Evolutionary conservation across 2,113 vertebrate species (phyloP).

Genomic region (Coreoperca whiteheadi): DNA sequence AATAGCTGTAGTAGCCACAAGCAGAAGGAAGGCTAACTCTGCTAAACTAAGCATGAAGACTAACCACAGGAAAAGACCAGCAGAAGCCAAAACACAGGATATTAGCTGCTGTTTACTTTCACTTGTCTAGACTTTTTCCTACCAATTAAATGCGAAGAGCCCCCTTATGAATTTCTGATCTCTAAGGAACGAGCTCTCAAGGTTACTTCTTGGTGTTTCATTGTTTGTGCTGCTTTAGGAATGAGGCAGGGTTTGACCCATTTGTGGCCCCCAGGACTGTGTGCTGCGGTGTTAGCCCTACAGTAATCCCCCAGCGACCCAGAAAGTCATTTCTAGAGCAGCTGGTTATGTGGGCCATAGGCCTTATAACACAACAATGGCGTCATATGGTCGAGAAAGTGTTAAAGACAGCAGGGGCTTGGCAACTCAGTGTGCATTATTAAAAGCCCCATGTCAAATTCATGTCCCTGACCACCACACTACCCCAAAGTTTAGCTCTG

Average conservation of each 20-base stretch:
- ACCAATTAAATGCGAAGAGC: slow-evolving; percentile 57
- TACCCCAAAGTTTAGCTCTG: not conserved
- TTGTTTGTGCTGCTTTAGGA: slow-evolving; percentile 27
- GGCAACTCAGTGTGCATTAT: slow-evolving; percentile 25
- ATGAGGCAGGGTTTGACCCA: slow-evolving; percentile 58
- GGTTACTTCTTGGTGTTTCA: slow-evolving; percentile 22
- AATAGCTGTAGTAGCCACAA: slow-evolving; percentile 31
- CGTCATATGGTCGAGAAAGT: slow-evolving; percentile 58
- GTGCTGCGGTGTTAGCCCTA: slow-evolving; percentile 30
- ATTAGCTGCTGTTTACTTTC: slow-evolving; percentile 66
- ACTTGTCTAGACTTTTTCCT: slow-evolving; percentile 61
- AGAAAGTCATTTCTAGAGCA: slow-evolving; percentile 74
- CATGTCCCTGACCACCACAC: not conserved
- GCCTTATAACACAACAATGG: slow-evolving; percentile 59
- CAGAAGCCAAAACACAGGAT: slow-evolving; percentile 73
- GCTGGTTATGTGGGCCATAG: slow-evolving; percentile 71
- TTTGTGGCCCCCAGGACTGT: slow-evolving; percentile 63
- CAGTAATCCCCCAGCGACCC: slow-evolving; percentile 76
- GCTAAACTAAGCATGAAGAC: not conserved
- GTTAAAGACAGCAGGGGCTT: slow-evolving; percentile 29
- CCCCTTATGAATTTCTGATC: slow-evolving; percentile 44
- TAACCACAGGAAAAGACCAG: slow-evolving; percentile 26
- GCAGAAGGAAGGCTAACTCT: slow-evolving; percentile 1
- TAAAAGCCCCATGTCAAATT: slow-evolving; percentile 1
- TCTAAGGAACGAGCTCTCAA: slow-evolving; percentile 6